A percentile compares a stretch with the other conserved stretches of the same genome.
phyloP scores from a whole-genome alignment of 1,140 invertebrate genomes.

The Choristoneura fumiferana region DNA sequence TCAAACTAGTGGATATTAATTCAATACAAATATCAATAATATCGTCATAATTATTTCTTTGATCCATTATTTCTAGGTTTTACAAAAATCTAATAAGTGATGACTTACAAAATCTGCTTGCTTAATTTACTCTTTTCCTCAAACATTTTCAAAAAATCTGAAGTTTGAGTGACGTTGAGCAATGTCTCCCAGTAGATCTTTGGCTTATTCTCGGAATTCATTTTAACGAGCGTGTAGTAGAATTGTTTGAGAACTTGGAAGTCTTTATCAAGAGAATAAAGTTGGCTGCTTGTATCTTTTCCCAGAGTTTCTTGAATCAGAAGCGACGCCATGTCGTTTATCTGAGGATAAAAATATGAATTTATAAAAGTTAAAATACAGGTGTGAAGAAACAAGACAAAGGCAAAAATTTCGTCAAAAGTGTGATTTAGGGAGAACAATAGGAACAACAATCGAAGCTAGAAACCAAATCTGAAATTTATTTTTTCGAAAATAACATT shows the following conservation, averaged over 20 bases:
- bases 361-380: too few relatives aligned
- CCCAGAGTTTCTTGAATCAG: slow-evolving; percentile 64
- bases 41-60: too few relatives aligned
- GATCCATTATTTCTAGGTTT: too few relatives aligned
- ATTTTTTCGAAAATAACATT: too few relatives aligned
- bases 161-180: slow-evolving; percentile 47
- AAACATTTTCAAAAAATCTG: slow-evolving; percentile 50
- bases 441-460: too few relatives aligned
- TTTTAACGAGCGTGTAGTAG: slow-evolving; percentile 33
- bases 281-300: slow-evolving; percentile 47
- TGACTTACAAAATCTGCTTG: slow-evolving; percentile 68
- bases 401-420: too few relatives aligned
- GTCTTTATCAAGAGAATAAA: slow-evolving; percentile 58
- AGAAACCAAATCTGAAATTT: too few relatives aligned
- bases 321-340: slow-evolving; percentile 66
- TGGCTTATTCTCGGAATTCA: slow-evolving; percentile 32
- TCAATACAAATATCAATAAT: too few relatives aligned
- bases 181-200: slow-evolving; percentile 51
- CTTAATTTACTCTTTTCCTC: slow-evolving; percentile 45
- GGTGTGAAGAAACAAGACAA: too few relatives aligned
- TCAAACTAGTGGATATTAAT: too few relatives aligned
- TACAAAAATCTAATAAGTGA: too few relatives aligned
- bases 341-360: slow-evolving; percentile 48
- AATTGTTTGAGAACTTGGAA: slow-evolving; percentile 60
- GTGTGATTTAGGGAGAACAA: too few relatives aligned